Conservation (phyloP, 2,113 vertebrate species). For the Taurulus bubalis region DNA sequence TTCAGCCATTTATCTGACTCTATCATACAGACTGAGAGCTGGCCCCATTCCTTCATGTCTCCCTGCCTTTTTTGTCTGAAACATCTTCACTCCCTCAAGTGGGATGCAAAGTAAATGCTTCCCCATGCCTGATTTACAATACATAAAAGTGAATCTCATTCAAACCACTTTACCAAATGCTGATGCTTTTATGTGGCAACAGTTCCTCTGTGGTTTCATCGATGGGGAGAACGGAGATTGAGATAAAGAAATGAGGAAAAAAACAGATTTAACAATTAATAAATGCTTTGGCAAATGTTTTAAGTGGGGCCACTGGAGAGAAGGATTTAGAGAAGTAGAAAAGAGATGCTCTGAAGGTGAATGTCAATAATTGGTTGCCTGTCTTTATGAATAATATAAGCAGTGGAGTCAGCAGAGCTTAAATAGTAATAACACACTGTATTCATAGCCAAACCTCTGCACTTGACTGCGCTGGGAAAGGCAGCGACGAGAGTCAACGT, state of each 20-base stretch:
- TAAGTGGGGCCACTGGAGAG: constrained; percentile 39
- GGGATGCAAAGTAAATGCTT: constrained; percentile 66
- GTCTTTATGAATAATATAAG: constrained; percentile 67
- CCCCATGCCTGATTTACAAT: constrained; percentile 44
- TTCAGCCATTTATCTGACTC: constrained; percentile 59
- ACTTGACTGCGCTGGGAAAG: constrained; percentile 33
- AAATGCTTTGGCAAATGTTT: constrained; percentile 46
- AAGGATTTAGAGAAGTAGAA: constrained; percentile 5
- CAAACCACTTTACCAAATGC: constrained; percentile 46
- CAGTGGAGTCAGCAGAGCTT: constrained; percentile 47
- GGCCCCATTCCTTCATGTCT: constrained; percentile 65
- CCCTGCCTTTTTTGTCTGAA: constrained; percentile 50
- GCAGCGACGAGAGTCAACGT: constrained; percentile 33
- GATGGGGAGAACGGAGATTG: constrained; percentile 22
- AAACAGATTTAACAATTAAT: constrained; percentile 57
- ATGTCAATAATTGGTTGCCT: constrained; percentile 58
- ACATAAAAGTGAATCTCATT: constrained; percentile 61
- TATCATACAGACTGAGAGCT: constrained; percentile 49
- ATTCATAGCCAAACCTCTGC: constrained; percentile 59
- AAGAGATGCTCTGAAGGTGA: constrained; percentile 36
- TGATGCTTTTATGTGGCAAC: constrained; percentile 56
- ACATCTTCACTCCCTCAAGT: constrained; percentile 62
- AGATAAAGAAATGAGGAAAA: constrained; percentile 15
- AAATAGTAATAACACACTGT: constrained; percentile 60
- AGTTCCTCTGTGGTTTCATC: constrained; percentile 49